Percentiles rank a stretch among this genome's conserved stretches.
phyloP scores from a whole-genome alignment of 2,797 vertebrate species.

The Girardinus metallicus region DNA sequence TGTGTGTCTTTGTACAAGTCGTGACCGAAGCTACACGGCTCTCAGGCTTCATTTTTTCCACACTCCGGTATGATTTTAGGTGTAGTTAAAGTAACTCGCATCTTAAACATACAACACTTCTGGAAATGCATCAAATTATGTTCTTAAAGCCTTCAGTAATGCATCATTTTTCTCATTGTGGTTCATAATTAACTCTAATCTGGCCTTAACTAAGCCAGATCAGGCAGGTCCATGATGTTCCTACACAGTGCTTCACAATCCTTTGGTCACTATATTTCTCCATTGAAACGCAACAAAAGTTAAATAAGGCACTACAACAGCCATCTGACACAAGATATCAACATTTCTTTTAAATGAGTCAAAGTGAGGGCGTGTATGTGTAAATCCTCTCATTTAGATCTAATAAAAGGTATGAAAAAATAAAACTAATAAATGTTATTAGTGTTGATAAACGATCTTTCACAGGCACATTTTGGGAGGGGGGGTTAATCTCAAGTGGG shows the following conservation, averaged over 20 bases:
- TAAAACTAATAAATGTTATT: slow-evolving; percentile 49
- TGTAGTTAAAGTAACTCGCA: not conserved
- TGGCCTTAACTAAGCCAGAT: slow-evolving; percentile 6
- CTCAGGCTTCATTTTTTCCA: slow-evolving; percentile 39
- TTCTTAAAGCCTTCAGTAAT: not conserved
- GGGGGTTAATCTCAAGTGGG: slow-evolving; percentile 1
- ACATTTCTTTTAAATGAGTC: slow-evolving; percentile 29
- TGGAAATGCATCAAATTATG: not conserved
- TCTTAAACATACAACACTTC: not conserved
- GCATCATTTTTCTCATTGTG: slow-evolving; percentile 8
- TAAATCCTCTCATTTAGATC: slow-evolving; percentile 46
- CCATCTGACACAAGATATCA: slow-evolving; percentile 21
- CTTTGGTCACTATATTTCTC: slow-evolving; percentile 63
- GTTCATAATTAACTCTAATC: slow-evolving; percentile 2
- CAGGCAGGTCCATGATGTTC: slow-evolving; percentile 31
- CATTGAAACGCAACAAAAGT: slow-evolving; percentile 37
- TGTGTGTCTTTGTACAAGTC: slow-evolving; percentile 60
- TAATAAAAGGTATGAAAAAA: slow-evolving; percentile 27
- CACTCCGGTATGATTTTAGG: slow-evolving; percentile 5
- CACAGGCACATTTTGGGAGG: slow-evolving; percentile 48
- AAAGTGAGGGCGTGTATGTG: slow-evolving; percentile 73
- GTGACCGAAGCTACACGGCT: slow-evolving; percentile 25
- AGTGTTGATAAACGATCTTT: slow-evolving; percentile 31
- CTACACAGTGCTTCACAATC: slow-evolving; percentile 49
- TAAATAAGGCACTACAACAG: slow-evolving; percentile 76